Percentiles rank a stretch among this genome's conserved stretches.
Conservation (phyloP, 1,140 invertebrate genomes). For the Bombus superbus region DNA sequence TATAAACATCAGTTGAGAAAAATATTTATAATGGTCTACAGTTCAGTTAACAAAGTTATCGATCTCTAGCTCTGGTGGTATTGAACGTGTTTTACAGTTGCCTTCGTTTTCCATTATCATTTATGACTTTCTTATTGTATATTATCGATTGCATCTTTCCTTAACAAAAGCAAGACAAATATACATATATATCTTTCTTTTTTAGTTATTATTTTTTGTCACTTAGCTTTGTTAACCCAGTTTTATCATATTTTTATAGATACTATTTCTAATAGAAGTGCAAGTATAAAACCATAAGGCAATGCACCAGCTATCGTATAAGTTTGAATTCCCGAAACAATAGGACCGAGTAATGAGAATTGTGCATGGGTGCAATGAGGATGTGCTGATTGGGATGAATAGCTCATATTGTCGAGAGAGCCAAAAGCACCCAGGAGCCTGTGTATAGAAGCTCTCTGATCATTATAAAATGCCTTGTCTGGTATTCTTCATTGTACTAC, state of each 20-base stretch:
- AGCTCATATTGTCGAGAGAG: constrained; percentile 75
- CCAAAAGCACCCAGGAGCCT: constrained; percentile 73
- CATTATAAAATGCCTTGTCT: constrained; percentile 46
- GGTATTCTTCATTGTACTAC: constrained; percentile 32
- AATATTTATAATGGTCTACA: background rate
- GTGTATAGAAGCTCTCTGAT: constrained; percentile 65
- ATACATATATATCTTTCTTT: background rate
- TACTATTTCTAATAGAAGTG: background rate
- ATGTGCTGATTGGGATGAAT: constrained; percentile 81
- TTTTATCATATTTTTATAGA: background rate
- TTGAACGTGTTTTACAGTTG: background rate
- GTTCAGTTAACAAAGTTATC: background rate
- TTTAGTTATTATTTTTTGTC: background rate
- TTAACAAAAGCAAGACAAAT: background rate
- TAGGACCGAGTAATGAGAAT: constrained; percentile 76
- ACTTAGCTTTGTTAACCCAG: background rate
- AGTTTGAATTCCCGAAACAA: constrained; percentile 74
- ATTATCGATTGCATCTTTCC: background rate
- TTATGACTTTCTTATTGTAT: background rate
- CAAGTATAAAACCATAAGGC: constrained; percentile 10
- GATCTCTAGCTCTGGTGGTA: background rate
- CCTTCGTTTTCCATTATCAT: background rate
- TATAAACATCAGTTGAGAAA: background rate
- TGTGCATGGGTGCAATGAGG: constrained; percentile 77
- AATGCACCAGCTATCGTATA: constrained; percentile 13